Conservation (phyloP, 1,140 invertebrate species). For the Brachionus rotundiformis region DNA sequence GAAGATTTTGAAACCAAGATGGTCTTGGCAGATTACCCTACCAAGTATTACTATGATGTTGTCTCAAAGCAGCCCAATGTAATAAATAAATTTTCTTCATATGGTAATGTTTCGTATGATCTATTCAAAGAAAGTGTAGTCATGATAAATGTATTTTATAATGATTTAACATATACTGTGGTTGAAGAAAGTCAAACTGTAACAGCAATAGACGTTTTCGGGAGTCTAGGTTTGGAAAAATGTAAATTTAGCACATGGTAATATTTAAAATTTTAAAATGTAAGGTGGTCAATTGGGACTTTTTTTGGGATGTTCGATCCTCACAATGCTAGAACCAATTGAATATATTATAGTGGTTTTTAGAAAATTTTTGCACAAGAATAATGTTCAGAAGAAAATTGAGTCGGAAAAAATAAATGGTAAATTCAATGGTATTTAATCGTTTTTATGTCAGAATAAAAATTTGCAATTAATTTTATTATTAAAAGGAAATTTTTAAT, state of each 20-base stretch:
- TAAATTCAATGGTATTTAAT: background rate
- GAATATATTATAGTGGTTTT: slow-evolving; percentile 1
- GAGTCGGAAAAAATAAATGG: background rate
- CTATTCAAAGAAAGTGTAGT: background rate
- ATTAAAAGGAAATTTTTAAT: background rate
- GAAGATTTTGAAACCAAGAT: background rate
- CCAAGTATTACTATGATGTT: slow-evolving; percentile 15
- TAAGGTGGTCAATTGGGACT: slow-evolving; percentile 41
- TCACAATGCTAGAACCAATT: slow-evolving; percentile 24
- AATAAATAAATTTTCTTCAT: background rate
- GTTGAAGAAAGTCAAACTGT: slow-evolving; percentile 1
- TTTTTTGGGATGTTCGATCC: slow-evolving; percentile 19
- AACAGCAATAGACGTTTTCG: background rate
- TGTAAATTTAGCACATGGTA: background rate
- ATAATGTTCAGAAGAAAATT: background rate
- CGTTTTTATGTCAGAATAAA: background rate
- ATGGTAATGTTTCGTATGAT: background rate
- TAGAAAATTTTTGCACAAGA: background rate
- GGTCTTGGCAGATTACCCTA: slow-evolving; percentile 14
- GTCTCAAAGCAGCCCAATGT: background rate
- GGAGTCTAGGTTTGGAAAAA: background rate
- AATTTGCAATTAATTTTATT: background rate
- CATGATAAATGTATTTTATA: background rate
- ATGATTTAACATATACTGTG: background rate
- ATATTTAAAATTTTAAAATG: too few relatives aligned